Conservation (phyloP, 2,113 vertebrate genomes). For the Microtus montanus region DNA sequence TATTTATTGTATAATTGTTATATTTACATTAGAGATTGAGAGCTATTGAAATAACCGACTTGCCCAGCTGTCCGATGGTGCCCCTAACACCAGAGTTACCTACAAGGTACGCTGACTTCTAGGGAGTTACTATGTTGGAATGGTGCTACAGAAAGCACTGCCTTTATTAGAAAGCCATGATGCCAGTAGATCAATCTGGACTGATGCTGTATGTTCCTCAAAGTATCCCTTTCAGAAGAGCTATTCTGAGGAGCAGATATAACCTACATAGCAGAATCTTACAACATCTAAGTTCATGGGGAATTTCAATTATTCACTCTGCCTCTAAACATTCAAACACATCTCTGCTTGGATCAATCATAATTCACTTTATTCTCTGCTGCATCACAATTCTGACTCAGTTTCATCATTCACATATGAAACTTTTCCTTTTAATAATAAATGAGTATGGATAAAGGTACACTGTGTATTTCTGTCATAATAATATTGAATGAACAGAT, state of each 20-base stretch:
- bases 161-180: constrained; percentile 76
- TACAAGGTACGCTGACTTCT: constrained; percentile 88
- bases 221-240: constrained; percentile 62
- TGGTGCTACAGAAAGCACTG: constrained; percentile 80
- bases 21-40: constrained; percentile 91
- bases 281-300: constrained; percentile 79
- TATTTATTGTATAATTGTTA: constrained; percentile 90
- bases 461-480: constrained; percentile 46
- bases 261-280: constrained; percentile 68
- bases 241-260: constrained; percentile 80
- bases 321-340: constrained; percentile 84
- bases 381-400: constrained; percentile 75
- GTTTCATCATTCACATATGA: constrained; percentile 52
- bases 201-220: constrained; percentile 78
- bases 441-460: constrained; percentile 63
- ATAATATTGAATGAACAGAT: constrained; percentile 31
- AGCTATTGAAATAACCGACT: constrained; percentile 91
- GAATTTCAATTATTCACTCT: constrained; percentile 85
- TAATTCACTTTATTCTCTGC: constrained; percentile 77
- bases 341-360: constrained; percentile 81
- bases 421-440: constrained; percentile 61
- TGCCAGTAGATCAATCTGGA: constrained; percentile 76
- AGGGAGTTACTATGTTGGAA: constrained; percentile 84
- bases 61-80: constrained; percentile 89
- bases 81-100: constrained; percentile 90